Percentiles rank a stretch among this genome's conserved stretches.
Conservation (phyloP, 2,888 invertebrate species). For the Pheosia tremula region DNA sequence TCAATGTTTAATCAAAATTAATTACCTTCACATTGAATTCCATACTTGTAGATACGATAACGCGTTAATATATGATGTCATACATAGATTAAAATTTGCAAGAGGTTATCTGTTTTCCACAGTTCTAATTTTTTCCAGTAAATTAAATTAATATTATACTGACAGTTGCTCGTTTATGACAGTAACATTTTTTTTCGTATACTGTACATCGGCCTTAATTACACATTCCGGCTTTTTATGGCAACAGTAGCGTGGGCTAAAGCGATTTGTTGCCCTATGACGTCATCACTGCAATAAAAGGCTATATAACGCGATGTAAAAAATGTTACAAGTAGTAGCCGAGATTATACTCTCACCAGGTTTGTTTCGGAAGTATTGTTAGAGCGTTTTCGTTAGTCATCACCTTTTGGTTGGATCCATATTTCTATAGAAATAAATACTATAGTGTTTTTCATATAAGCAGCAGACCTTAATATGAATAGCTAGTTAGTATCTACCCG, state of each 20-base stretch:
- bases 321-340: slow-evolving; percentile 18
- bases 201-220: slow-evolving; percentile 11
- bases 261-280: slow-evolving; percentile 10
- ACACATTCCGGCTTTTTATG: slow-evolving; percentile 16
- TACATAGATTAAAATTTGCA: neutral
- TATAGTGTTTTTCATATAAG: too few species aligned
- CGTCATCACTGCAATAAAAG: slow-evolving; percentile 11
- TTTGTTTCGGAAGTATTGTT: slow-evolving; percentile 27
- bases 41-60: slow-evolving; percentile 12
- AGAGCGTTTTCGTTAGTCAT: slow-evolving; percentile 20
- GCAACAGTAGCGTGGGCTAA: slow-evolving; percentile 12
- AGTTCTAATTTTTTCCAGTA: neutral
- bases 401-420: slow-evolving; percentile 17
- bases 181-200: slow-evolving; percentile 12
- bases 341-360: slow-evolving; percentile 29
- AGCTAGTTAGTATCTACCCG: too few species aligned
- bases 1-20: neutral
- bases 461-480: too few species aligned
- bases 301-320: slow-evolving; percentile 26
- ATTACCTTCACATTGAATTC: neutral
- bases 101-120: neutral
- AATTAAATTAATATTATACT: slow-evolving; percentile 15
- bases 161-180: slow-evolving; percentile 8
- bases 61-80: neutral
- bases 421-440: too few species aligned